phyloP scores from a whole-genome alignment of 2,888 invertebrate species.

The Lydus trimaculatus region DNA sequence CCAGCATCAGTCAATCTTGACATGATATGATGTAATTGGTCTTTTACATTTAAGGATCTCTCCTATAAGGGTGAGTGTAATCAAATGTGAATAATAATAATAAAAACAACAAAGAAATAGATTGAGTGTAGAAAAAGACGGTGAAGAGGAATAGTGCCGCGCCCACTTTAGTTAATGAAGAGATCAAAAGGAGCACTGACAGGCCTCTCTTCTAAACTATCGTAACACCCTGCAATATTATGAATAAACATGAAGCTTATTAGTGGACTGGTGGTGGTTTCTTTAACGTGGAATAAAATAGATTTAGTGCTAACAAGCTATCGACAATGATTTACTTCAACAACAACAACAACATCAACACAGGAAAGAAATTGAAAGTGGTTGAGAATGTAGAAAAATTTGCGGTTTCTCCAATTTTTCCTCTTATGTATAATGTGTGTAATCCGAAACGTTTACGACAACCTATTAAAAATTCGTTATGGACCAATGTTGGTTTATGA shows the following conservation, averaged over 20 bases:
- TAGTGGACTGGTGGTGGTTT: constrained; percentile 32
- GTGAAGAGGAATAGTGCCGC: constrained; percentile 35
- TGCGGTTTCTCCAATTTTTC: constrained; percentile 20
- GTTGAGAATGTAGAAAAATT: constrained; percentile 5
- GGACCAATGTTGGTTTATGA: background rate
- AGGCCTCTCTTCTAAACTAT: constrained; percentile 38
- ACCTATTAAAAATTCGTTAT: constrained; percentile 33
- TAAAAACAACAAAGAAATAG: background rate
- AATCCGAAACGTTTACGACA: constrained; percentile 10
- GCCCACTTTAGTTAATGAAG: constrained; percentile 46
- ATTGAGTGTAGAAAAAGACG: background rate
- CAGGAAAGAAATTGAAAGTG: constrained; percentile 12
- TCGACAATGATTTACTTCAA: constrained; percentile 39
- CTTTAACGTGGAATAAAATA: constrained; percentile 38
- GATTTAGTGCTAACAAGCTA: constrained; percentile 36
- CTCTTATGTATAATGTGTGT: constrained; percentile 14
- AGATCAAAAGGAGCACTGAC: constrained; percentile 44
- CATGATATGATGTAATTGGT: constrained; percentile 12
- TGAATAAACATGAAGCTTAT: constrained; percentile 48
- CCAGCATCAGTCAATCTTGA: constrained; percentile 18
- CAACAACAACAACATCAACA: no score
- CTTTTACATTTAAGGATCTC: constrained; percentile 13
- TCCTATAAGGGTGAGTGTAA: background rate
- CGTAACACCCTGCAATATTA: constrained; percentile 42
- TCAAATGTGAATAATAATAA: background rate